Conservation (phyloP, 1,140 invertebrate genomes). For the Grapholita molesta region DNA sequence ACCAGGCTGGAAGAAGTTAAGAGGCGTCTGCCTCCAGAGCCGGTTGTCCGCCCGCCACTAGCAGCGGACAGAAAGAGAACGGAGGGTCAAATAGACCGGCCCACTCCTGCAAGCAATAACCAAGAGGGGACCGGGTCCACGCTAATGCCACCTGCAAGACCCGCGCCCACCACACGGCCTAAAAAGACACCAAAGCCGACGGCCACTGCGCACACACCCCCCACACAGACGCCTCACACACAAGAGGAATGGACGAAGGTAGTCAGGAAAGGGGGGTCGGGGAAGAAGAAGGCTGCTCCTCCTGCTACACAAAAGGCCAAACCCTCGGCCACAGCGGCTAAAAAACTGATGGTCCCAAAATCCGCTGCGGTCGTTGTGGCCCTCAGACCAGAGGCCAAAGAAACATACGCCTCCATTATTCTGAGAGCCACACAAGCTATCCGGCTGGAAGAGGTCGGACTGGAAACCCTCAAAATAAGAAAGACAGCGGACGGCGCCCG, state of each 20-base stretch:
- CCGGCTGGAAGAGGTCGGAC: neutral
- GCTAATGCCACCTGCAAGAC: neutral
- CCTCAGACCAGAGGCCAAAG: neutral
- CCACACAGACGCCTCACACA: neutral
- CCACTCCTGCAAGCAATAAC: neutral
- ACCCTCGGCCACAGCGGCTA: neutral
- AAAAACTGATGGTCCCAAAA: neutral
- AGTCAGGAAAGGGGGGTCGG: neutral
- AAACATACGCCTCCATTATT: neutral
- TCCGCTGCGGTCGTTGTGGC: neutral
- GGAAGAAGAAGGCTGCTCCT: neutral
- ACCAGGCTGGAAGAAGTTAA: neutral
- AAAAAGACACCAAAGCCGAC: neutral
- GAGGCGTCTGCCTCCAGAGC: neutral
- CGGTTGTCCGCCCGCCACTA: neutral
- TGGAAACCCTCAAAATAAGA: neutral
- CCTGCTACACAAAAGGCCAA: neutral
- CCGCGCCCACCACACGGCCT: neutral
- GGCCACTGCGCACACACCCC: neutral
- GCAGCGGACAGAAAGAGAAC: neutral
- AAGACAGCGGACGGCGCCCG: neutral
- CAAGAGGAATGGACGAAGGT: neutral
- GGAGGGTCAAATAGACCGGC: neutral
- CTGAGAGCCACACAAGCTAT: neutral
- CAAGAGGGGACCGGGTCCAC: neutral